A percentile compares a stretch with the other conserved stretches of the same genome.
Conservation (phyloP, 2,113 vertebrate species). For the Pleuronectes platessa region DNA sequence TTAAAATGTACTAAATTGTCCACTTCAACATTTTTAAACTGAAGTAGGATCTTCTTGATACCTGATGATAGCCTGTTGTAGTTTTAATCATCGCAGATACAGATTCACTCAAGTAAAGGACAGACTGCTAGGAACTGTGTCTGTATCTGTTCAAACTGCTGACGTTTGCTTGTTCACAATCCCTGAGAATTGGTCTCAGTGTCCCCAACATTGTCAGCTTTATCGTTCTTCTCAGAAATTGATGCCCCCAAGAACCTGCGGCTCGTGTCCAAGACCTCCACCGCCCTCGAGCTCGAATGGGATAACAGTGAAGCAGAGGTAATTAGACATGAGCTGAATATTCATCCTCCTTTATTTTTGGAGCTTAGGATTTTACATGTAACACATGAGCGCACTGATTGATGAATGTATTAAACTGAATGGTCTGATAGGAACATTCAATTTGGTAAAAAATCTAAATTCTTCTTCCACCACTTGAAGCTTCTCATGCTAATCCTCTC, state of each 20-base stretch:
- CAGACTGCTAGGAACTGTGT: neutral
- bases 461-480: too few relatives aligned
- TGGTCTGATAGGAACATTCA: too few relatives aligned
- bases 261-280: conserved; percentile 87
- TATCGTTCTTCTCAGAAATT: conserved; percentile 88
- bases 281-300: conserved; percentile 92
- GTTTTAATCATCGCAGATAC: neutral
- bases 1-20: neutral
- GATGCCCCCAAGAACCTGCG: conserved; percentile 95
- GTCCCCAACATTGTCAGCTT: conserved; percentile 81
- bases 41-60: neutral
- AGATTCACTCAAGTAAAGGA: neutral
- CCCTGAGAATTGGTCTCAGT: conserved; percentile 77
- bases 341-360: neutral
- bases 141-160: conserved; percentile 36
- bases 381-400: neutral
- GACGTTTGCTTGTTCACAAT: conserved; percentile 60
- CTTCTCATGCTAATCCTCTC: too few relatives aligned
- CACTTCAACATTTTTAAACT: neutral
- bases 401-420: too few relatives aligned
- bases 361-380: neutral
- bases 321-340: neutral
- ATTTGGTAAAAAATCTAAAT: too few relatives aligned
- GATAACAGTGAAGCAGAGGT: conserved; percentile 96
- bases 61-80: neutral